A percentile compares a stretch with the other conserved stretches of the same genome.
Evolutionary conservation across 2,797 vertebrate genomes (phyloP).

Genomic region (Phyllotis vaccarum): DNA sequence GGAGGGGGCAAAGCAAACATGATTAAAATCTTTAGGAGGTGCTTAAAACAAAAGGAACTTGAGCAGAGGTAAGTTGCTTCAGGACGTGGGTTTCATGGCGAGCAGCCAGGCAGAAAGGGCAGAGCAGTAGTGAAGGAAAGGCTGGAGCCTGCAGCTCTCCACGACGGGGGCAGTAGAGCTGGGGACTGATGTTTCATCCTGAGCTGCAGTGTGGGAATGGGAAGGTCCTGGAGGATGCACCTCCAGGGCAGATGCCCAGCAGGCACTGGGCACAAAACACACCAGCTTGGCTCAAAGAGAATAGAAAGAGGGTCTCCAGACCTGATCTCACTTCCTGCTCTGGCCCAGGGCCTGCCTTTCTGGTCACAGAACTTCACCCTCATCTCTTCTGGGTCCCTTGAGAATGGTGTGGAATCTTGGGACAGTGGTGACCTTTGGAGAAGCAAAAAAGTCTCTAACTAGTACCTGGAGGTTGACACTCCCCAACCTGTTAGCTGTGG

Average conservation of each 20-base stretch:
- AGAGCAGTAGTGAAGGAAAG: background rate
- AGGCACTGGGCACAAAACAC: background rate
- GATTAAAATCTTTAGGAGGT: background rate
- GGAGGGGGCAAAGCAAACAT: background rate
- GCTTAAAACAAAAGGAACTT: background rate
- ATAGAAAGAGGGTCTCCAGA: background rate
- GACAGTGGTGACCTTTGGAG: background rate
- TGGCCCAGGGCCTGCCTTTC: background rate
- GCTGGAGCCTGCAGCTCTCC: background rate
- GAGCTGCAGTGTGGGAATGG: background rate
- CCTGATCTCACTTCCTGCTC: background rate
- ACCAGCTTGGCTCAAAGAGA: background rate
- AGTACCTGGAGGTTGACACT: background rate
- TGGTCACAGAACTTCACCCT: background rate
- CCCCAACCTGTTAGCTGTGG: background rate
- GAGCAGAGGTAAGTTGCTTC: background rate
- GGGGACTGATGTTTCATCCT: background rate
- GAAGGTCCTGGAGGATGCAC: background rate
- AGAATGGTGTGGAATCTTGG: background rate
- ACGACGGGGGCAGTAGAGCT: background rate
- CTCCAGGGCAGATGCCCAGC: background rate
- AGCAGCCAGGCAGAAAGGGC: background rate
- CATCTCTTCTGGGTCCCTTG: rapidly evolving
- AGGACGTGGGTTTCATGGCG: rapidly evolving
- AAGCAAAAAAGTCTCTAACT: background rate